Percentiles rank a stretch among this genome's conserved stretches.
These are phyloP conservation scores for Anabas testudineus DNA, from an alignment of 2,797 vertebrate species.

Conservation along the genomic window DNA sequence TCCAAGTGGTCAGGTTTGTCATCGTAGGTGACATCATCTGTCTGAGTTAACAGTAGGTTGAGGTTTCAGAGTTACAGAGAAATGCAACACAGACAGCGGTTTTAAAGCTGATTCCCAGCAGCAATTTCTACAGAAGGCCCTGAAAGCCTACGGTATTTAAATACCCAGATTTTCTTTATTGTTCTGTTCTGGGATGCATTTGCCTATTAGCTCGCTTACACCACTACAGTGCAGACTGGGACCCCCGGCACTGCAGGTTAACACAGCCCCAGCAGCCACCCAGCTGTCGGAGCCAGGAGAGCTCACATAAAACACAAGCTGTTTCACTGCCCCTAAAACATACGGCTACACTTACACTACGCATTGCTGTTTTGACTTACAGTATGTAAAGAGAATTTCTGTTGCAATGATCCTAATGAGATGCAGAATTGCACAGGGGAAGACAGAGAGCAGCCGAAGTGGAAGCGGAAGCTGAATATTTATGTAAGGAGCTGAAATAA, in stretches of 20 bases:
- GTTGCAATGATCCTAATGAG: slow-evolving; percentile 52
- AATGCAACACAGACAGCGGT: slow-evolving; percentile 18
- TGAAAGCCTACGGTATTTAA: slow-evolving; percentile 20
- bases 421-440: slow-evolving; percentile 51
- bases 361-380: slow-evolving; percentile 50
- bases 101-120: slow-evolving; percentile 34
- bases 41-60: slow-evolving; percentile 41
- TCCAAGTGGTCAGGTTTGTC: slow-evolving; percentile 58
- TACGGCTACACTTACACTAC: slow-evolving; percentile 65
- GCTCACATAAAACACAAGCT: slow-evolving; percentile 76
- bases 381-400: slow-evolving; percentile 58
- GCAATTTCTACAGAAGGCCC: slow-evolving; percentile 30
- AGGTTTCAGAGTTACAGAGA: slow-evolving; percentile 26
- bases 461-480: slow-evolving; percentile 53
- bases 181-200: slow-evolving; percentile 51
- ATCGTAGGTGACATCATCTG: slow-evolving; percentile 51
- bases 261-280: slow-evolving; percentile 63
- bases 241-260: slow-evolving; percentile 59
- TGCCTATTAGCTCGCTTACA: slow-evolving; percentile 55
- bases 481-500: slow-evolving; percentile 62
- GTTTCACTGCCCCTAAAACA: slow-evolving; percentile 75
- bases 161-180: slow-evolving; percentile 34
- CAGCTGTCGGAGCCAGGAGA: slow-evolving; percentile 68
- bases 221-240: slow-evolving; percentile 36
- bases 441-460: slow-evolving; percentile 26